Evolutionary conservation across 1,140 invertebrate genomes (phyloP), one percentile per base, ranked within the genome.

Genomic region (Coenobita brevimanus): DNA sequence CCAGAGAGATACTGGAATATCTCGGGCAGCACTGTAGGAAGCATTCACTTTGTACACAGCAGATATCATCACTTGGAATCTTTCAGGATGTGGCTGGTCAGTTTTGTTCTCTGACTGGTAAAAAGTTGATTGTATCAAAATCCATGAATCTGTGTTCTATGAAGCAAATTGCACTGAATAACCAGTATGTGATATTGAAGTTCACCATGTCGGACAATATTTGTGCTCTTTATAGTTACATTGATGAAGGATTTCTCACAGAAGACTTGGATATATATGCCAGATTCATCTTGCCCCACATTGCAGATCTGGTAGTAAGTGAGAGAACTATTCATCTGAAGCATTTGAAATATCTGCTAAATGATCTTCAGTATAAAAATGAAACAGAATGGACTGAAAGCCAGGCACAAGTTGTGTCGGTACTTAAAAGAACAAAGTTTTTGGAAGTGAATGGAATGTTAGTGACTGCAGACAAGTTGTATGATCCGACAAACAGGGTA

Each of bases 81-180:
- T 84, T 75, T 62, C 13, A 54, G 60, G 54, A 84, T 38, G 24
- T 43, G 0, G 43, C 33, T n/a, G 82, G 82, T 21, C 17, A 33
- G n/a, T 0, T 3, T 13, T 30, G 10, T 15, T 57, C 21, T 57
- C 33, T 84, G 2, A 13, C 17, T 38, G 71, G 36, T 33, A 84
- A 75, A 30, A 62, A 84, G 0, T 24, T 84, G 3, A 76, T 84
- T 84, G 69, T 84, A 17, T 69, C 71, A 10, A 24, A 43, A 41
- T 15, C 15, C 21, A 62, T 57, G 24, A 36, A 21, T n/a, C 33
- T 81, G n/a, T 17, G 38, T 3, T 24, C 60, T 24, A 2, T 36
- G 15, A n/a, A 64, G n/a, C 36, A 43, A 43, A 46, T 62, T 64
- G 33, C 33, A 36, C 27, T 62, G 24, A n/a, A 30, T 17, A 64